Percentiles rank a stretch among this genome's conserved stretches.
Conservation (phyloP, 2,113 vertebrate genomes). For the Rattus rattus region DNA sequence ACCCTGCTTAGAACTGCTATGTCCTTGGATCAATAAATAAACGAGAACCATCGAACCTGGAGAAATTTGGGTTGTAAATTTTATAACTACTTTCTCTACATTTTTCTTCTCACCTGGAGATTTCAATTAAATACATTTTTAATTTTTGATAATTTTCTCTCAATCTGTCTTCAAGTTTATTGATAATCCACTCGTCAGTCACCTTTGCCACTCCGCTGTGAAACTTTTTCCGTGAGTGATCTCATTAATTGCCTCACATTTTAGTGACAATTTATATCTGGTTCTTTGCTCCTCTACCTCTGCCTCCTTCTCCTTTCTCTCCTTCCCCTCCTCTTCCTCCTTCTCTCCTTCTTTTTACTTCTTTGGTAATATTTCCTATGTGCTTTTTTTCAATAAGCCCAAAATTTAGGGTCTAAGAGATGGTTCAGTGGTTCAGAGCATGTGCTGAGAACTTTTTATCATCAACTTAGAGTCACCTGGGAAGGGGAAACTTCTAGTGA, state of each 20-base stretch:
- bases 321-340: neutral
- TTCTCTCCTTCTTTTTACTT: neutral
- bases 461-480: neutral
- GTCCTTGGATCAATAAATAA: neutral
- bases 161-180: neutral
- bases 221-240: neutral
- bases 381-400: neutral
- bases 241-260: neutral
- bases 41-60: neutral
- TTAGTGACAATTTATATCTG: neutral
- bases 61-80: neutral
- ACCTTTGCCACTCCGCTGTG: neutral
- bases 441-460: neutral
- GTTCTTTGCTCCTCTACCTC: neutral
- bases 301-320: too few species aligned
- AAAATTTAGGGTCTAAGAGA: neutral
- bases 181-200: neutral
- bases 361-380: neutral
- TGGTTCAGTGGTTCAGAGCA: neutral
- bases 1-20: neutral
- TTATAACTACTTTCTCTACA: neutral
- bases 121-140: neutral
- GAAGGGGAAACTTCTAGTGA: neutral
- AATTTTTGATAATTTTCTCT: conserved; percentile 12
- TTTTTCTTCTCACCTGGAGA: neutral